Evolutionary conservation across 2,113 vertebrate genomes (phyloP), one percentile per base, ranked within the genome.

Genomic region (Notothenia rossii): DNA sequence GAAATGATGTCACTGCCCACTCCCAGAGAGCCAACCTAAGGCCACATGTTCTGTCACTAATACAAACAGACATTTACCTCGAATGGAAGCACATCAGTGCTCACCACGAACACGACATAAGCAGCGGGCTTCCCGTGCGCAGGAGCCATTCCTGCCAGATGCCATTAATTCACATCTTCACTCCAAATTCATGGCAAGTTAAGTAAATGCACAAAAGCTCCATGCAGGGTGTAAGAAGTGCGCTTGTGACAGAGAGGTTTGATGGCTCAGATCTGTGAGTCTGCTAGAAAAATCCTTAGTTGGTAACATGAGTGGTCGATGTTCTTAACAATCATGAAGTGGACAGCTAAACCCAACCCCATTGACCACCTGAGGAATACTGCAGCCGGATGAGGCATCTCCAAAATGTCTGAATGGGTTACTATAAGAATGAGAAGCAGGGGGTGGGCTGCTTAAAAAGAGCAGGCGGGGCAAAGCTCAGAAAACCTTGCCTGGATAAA

Each of bases 101-200:
- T 72, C 64, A 48, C 77, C 33, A 65, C 71, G 80, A 72, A 63
- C 74, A 73, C 54, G 63, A 79, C 70, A 25, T 71, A 53, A 78
- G 70, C 87, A 84, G 77, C 22, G 22, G 83, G 83, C 73, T 75
- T 69, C 80, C 71, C 63, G 67, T 48, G 75, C 1, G 1, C 82
- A 77, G 88, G 88, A 81, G 81, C 77, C 84, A 60, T 76, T 79
- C 78, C 83, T 89, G 87, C 81, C 91, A 92, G 71, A 88, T 79
- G 75, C 64, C 83, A 77, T 89, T 76, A 79, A 50, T 54, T 88
- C 84, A 87, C 77, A 81, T 79, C 59, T 89, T 74, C 70, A 33
- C 78, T 64, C 69, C 60, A 29, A 84, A 91, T 9, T 14, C 72
- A 45, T 43, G 73, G 78, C 74, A 22, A 74, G 56, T 78, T 72